phyloP scores from a whole-genome alignment of 2,888 invertebrate species.

The Agriotes lineatus region DNA sequence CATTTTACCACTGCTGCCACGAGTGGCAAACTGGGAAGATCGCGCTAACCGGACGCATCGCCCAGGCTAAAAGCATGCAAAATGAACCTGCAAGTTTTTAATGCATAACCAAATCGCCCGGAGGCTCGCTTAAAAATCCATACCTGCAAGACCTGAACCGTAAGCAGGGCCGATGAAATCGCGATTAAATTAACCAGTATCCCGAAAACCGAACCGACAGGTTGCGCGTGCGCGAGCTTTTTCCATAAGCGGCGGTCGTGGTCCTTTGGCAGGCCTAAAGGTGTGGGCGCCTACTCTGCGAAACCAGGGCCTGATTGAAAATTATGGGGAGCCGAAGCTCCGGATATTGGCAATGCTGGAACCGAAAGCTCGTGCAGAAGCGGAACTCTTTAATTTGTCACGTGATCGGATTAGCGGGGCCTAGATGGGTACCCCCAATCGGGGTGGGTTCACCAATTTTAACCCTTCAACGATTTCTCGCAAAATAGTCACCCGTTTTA shows the following conservation, averaged over 20 bases:
- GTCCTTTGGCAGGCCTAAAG: constrained; percentile 24
- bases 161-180: constrained; percentile 29
- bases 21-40: too few species aligned
- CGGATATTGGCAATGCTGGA: constrained; percentile 43
- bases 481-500: too few species aligned
- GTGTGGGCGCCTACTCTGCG: constrained; percentile 16
- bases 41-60: too few species aligned
- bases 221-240: constrained; percentile 21
- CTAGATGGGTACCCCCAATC: constrained; percentile 2
- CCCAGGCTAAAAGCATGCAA: too few species aligned
- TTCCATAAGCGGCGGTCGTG: constrained; percentile 26
- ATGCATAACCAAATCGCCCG: neutral
- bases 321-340: constrained; percentile 22
- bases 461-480: too few species aligned
- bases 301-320: constrained; percentile 35
- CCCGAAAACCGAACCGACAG: constrained; percentile 19
- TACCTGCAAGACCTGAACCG: constrained; percentile 17
- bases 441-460: too few species aligned
- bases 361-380: constrained; percentile 37
- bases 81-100: too few species aligned
- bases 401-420: constrained; percentile 40
- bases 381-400: constrained; percentile 44
- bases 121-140: constrained; percentile 6
- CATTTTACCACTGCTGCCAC: too few species aligned
- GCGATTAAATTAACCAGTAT: constrained; percentile 38